Conservation (phyloP, 2,888 invertebrate genomes). For the Lagria hirta region DNA sequence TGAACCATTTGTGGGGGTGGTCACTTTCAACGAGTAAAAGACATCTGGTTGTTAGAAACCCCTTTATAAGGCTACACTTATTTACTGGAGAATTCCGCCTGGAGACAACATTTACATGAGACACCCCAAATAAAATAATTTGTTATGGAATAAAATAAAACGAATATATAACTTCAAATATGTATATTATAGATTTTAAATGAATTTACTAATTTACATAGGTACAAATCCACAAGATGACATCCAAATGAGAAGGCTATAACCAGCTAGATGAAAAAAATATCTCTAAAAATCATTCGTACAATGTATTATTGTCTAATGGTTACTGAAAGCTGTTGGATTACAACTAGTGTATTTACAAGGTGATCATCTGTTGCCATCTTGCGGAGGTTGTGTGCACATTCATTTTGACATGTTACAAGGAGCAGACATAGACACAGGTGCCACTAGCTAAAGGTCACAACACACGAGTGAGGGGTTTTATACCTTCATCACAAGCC, state of each 20-base stretch:
- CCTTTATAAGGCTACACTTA: too few species aligned
- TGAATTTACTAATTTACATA: conserved; percentile 47
- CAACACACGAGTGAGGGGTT: conserved; percentile 50
- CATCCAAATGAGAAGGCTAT: conserved; percentile 26
- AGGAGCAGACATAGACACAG: conserved; percentile 49
- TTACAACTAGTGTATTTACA: conserved; percentile 48
- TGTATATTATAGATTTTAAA: conserved; percentile 44
- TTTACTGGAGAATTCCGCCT: too few species aligned
- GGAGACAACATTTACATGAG: too few species aligned
- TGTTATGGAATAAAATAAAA: too few species aligned
- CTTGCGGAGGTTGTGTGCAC: conserved; percentile 47
- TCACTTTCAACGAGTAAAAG: too few species aligned
- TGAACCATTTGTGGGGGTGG: too few species aligned
- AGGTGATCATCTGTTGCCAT: conserved; percentile 30
- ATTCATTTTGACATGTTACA: conserved; percentile 44
- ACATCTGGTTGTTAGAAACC: too few species aligned
- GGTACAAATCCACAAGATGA: conserved; percentile 43
- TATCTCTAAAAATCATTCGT: conserved; percentile 39
- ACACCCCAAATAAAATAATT: too few species aligned
- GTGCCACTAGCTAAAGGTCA: conserved; percentile 47
- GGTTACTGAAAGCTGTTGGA: conserved; percentile 31
- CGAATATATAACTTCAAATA: conserved; percentile 54
- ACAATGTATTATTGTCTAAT: conserved; percentile 45
- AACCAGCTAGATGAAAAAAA: conserved; percentile 11
- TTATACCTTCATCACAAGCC: conserved; percentile 37